A percentile compares a stretch with the other conserved stretches of the same genome.
These are phyloP conservation scores for Cinclus cinclus DNA, from an alignment of 2,113 vertebrate genomes.

Conservation along the genomic window DNA sequence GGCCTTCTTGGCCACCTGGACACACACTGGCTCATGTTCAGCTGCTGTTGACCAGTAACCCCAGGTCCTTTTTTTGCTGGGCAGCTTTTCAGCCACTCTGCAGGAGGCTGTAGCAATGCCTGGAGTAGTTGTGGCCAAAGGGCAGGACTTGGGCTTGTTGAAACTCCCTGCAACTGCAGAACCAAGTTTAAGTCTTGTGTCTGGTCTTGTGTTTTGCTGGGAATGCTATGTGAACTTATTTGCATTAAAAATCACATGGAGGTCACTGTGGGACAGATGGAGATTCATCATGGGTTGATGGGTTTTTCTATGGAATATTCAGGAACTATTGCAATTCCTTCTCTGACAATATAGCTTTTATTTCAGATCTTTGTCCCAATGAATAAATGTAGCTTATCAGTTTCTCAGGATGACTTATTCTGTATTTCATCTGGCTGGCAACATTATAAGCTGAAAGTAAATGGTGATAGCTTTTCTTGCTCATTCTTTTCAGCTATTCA, in stretches of 20 bases:
- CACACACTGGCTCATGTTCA: neutral
- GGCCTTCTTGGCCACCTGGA: neutral
- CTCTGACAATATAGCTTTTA: neutral
- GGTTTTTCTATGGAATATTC: neutral
- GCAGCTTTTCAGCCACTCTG: neutral
- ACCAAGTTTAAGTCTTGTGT: neutral
- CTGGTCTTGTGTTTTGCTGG: neutral
- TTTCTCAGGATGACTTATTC: neutral
- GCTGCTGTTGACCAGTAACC: accelerated
- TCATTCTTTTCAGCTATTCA: neutral
- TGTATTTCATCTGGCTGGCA: neutral
- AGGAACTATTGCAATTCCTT: neutral
- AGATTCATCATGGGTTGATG: neutral
- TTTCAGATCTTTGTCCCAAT: neutral
- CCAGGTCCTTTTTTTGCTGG: neutral
- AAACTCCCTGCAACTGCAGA: neutral
- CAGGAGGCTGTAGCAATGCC: neutral
- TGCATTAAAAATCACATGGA: neutral
- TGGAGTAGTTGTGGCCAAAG: neutral
- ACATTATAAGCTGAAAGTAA: neutral
- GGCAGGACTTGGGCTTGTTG: neutral
- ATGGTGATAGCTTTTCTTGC: neutral
- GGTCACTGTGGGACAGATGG: neutral
- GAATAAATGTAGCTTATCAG: neutral
- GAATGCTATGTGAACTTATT: neutral